A percentile compares a stretch with the other conserved stretches of the same genome.
These are phyloP conservation scores for Musca domestica DNA, from an alignment of 1,140 invertebrate species.

Conservation along the genomic window DNA sequence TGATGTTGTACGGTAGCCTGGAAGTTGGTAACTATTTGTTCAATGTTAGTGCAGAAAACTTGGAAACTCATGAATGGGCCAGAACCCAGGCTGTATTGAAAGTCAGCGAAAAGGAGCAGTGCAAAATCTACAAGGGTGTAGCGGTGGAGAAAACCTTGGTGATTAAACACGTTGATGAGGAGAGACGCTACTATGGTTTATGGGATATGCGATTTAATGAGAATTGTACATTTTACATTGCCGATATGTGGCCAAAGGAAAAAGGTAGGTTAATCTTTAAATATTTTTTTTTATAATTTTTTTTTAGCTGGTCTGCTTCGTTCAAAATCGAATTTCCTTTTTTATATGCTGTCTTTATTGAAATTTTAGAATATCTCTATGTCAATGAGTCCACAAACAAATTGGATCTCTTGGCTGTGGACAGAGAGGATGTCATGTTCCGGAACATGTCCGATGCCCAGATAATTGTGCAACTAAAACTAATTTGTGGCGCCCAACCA, in stretches of 20 bases:
- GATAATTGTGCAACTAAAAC: constrained; percentile 1
- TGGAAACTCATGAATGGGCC: not conserved
- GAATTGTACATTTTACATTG: constrained; percentile 9
- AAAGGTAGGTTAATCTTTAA: not conserved
- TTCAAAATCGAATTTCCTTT: not conserved
- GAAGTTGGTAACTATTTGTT: constrained; percentile 1
- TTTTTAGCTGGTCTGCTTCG: not conserved
- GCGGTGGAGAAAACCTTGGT: constrained; percentile 1
- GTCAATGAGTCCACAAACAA: constrained; percentile 1
- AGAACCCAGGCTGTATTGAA: not conserved
- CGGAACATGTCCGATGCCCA: not conserved
- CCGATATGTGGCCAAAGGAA: constrained; percentile 14
- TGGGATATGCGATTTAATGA: constrained; percentile 1
- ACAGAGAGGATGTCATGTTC: constrained; percentile 11
- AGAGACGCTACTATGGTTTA: not conserved
- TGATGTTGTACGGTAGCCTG: not conserved
- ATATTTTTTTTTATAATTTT: not conserved
- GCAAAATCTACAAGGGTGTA: not conserved
- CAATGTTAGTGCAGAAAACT: constrained; percentile 2
- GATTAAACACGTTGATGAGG: constrained; percentile 7
- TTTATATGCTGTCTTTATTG: not conserved
- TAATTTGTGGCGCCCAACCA: not conserved
- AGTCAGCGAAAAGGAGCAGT: not conserved
- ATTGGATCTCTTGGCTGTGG: not conserved
- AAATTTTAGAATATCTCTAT: constrained; percentile 10